These are phyloP conservation scores for Tuberolachnus salignus DNA, from an alignment of 2,888 invertebrate species.

Conservation along the genomic window DNA sequence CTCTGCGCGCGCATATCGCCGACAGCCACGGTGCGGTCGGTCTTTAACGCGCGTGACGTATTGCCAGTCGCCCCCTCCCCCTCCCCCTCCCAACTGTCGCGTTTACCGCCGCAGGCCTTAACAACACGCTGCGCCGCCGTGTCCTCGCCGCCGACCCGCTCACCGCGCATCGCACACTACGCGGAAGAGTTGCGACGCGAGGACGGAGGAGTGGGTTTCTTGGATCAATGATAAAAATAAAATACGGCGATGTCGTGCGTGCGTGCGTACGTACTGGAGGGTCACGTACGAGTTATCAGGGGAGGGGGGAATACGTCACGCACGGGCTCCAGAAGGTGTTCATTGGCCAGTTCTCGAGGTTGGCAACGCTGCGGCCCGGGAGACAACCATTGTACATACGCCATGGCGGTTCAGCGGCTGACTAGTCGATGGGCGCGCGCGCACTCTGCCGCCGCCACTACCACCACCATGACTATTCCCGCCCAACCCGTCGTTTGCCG, in stretches of 20 bases:
- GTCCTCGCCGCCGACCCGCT: slow-evolving; percentile 12
- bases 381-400: slow-evolving; percentile 1
- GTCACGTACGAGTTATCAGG: slow-evolving; percentile 25
- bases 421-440: neutral
- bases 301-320: slow-evolving; percentile 46
- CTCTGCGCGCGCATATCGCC: neutral
- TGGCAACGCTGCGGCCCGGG: slow-evolving; percentile 38
- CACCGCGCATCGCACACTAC: too few species aligned
- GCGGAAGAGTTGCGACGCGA: slow-evolving; percentile 1
- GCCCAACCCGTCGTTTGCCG: neutral
- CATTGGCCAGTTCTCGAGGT: slow-evolving; percentile 34
- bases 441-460: neutral
- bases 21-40: neutral
- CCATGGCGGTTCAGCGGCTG: slow-evolving; percentile 2
- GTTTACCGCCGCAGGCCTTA: neutral
- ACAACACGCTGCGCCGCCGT: slow-evolving; percentile 13
- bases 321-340: slow-evolving; percentile 22
- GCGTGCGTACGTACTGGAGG: slow-evolving; percentile 20
- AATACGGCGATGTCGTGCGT: slow-evolving; percentile 3
- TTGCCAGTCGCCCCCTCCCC: neutral
- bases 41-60: slow-evolving; percentile 55
- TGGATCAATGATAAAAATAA: slow-evolving; percentile 55
- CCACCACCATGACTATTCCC: neutral
- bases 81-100: neutral
- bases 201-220: slow-evolving; percentile 15